Conservation (phyloP, 2,888 invertebrate species). For the Sipunculus nudus region DNA sequence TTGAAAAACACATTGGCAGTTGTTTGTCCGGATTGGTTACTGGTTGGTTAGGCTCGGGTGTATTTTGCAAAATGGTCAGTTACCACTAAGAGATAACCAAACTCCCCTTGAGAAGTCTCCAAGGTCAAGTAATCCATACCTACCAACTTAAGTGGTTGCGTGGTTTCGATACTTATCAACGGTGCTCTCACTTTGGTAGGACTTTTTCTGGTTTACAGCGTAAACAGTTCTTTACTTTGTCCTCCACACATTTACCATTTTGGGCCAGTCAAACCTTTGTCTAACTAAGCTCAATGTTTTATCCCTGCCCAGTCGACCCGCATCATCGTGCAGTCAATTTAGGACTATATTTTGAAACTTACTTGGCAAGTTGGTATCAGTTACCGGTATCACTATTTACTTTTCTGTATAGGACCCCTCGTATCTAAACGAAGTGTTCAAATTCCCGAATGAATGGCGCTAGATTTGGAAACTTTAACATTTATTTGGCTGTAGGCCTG, state of each 20-base stretch:
- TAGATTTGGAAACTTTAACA: no score
- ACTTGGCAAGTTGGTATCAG: background rate
- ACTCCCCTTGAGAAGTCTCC: conserved; percentile 20
- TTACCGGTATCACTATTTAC: background rate
- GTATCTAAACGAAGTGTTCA: no score
- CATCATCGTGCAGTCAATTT: background rate
- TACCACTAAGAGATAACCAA: conserved; percentile 28
- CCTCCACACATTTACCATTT: background rate
- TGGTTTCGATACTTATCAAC: conserved; percentile 9
- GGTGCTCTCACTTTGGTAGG: background rate
- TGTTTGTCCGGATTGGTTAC: conserved; percentile 26
- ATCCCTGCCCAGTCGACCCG: background rate
- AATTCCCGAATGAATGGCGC: no score
- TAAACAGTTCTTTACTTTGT: background rate
- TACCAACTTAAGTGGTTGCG: conserved; percentile 27
- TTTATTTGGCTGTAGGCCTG: no score
- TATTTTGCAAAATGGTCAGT: conserved; percentile 35
- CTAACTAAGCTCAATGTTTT: background rate
- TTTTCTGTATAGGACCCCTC: no score
- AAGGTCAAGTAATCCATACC: conserved; percentile 30
- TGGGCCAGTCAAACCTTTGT: background rate
- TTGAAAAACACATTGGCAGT: conserved; percentile 31
- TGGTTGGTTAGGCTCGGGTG: conserved; percentile 25
- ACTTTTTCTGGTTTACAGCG: background rate
- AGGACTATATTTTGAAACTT: no score